Percentiles rank a stretch among this genome's conserved stretches.
phyloP scores from a whole-genome alignment of 2,113 vertebrate species.

The Eretmochelys imbricata region DNA sequence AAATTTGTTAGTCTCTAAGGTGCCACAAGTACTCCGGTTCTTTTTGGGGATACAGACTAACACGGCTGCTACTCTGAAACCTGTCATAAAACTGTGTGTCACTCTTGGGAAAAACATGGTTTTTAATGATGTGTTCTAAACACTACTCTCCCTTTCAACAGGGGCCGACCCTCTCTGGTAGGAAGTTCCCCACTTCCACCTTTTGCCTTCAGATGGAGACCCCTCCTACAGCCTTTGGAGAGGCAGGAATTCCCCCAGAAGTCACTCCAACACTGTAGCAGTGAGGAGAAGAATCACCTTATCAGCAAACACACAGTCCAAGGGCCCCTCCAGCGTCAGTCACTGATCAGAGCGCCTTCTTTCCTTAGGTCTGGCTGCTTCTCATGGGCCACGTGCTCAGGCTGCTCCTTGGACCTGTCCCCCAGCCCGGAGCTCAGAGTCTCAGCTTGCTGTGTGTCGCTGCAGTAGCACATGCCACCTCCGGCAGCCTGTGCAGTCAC shows the following conservation, averaged over 20 bases:
- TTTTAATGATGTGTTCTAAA: constrained; percentile 10
- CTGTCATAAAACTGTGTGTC: constrained; percentile 14
- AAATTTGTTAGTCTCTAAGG: too few species aligned
- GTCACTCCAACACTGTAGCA: background rate
- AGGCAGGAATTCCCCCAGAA: background rate
- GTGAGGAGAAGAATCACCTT: background rate
- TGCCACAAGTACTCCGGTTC: too few species aligned
- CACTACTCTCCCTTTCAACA: background rate
- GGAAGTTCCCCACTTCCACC: background rate
- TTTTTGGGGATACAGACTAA: too few species aligned
- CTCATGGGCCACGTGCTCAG: background rate
- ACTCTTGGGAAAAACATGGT: background rate
- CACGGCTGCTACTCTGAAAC: background rate
- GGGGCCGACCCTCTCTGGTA: background rate
- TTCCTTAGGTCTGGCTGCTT: background rate
- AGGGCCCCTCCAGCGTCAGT: background rate
- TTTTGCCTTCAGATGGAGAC: background rate
- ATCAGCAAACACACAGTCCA: background rate
- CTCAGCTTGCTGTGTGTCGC: too few species aligned
- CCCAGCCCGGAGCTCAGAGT: background rate
- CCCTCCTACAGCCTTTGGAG: background rate
- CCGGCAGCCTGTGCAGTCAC: background rate
- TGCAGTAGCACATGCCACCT: too few species aligned
- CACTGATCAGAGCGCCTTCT: background rate
- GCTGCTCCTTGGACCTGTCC: background rate